phyloP scores from a whole-genome alignment of 2,797 vertebrate species.

The Lepus oiostolus region DNA sequence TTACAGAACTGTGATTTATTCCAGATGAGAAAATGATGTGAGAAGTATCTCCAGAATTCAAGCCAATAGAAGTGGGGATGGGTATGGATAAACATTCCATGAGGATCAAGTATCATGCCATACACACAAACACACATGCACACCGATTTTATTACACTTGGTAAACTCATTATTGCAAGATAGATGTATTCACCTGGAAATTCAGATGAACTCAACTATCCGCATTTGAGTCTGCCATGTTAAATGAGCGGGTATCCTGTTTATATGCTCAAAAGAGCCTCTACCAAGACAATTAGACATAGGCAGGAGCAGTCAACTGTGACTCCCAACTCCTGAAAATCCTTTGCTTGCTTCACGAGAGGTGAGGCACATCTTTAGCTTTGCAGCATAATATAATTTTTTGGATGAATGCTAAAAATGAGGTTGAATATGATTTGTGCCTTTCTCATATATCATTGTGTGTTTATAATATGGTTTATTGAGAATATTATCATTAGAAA shows the following conservation, averaged over 20 bases:
- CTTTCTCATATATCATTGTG: not conserved
- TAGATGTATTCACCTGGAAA: constrained; percentile 16
- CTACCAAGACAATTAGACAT: not conserved
- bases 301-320: not conserved
- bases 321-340: not conserved
- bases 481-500: constrained; percentile 16
- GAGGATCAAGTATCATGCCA: not conserved
- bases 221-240: not conserved
- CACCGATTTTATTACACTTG: not conserved
- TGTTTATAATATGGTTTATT: not conserved
- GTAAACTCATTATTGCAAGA: constrained; percentile 7
- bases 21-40: not conserved
- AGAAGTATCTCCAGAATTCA: not conserved
- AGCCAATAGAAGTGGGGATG: not conserved
- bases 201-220: not conserved
- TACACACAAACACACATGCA: not conserved
- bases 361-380: not conserved
- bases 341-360: not conserved
- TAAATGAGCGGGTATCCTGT: not conserved
- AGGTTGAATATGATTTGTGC: not conserved
- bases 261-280: not conserved
- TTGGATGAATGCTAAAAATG: not conserved
- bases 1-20: constrained; percentile 13
- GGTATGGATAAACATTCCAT: not conserved
- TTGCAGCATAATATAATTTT: not conserved